Evolutionary conservation across 2,797 vertebrate genomes (phyloP).

Genomic region (Melanotaenia parkinsoni): DNA sequence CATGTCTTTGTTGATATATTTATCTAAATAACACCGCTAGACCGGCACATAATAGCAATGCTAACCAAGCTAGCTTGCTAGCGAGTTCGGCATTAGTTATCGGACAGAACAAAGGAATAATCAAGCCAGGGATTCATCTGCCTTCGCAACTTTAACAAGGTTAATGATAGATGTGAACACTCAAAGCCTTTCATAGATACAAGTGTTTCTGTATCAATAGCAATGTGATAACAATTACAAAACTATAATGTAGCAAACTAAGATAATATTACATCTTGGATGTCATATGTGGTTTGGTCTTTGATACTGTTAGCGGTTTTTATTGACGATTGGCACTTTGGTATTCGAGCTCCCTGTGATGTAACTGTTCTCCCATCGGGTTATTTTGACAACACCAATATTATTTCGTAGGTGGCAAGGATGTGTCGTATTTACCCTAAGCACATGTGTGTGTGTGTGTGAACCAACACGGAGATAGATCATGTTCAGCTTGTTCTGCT

Average conservation of each 20-base stretch:
- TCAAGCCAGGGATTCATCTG: constrained; percentile 58
- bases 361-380: constrained; percentile 2
- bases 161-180: not conserved
- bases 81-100: constrained; percentile 73
- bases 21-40: not conserved
- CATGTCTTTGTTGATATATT: not conserved
- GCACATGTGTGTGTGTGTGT: not conserved
- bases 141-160: constrained; percentile 39
- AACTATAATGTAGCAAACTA: not conserved
- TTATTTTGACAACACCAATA: not conserved
- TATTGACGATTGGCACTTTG: not conserved
- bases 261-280: constrained; percentile 10
- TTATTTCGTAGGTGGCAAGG: not conserved
- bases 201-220: not conserved
- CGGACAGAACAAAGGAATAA: constrained; percentile 83
- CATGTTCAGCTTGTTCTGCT: too few species aligned
- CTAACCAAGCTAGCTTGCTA: constrained; percentile 57
- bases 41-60: constrained; percentile 7
- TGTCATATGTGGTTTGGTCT: constrained; percentile 16
- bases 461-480: not conserved
- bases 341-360: not conserved
- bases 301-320: not conserved
- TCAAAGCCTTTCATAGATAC: not conserved
- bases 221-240: not conserved
- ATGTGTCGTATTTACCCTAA: not conserved